Base-by-base conservation (phyloP, 2,888 invertebrate genomes). In the Cylindroiulus punctatus region DNA sequence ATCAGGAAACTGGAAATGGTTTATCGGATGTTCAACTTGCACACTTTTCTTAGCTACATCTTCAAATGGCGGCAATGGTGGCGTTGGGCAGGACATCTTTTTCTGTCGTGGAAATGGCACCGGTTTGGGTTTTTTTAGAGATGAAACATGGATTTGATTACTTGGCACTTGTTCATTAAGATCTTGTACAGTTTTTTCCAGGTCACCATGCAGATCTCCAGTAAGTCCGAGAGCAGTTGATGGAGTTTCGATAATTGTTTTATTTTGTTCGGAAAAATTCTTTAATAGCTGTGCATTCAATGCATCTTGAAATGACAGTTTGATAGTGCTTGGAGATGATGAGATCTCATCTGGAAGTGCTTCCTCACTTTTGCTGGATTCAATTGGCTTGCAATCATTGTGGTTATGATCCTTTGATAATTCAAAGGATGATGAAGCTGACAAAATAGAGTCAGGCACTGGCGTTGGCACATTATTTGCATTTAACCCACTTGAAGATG, bases 371-470 rank as follows among this genome's bases (percentile, higher is more conserved):
- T 65, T 4, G 22, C 14, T 47, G 14, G 14, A 17, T 47, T 47
- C 47, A 14, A n/a, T 57, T n/a, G 57, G 57, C 57, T 22, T 26
- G 65, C 65, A 65, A 26, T 65, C 65, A 65, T 65, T 65, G 65
- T 65, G 65, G 26, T 65, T 65, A 26, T 22, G 65, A 65, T 65
- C 65, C 65, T 65, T 65, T 65, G 65, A 65, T 26, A 65, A 65
- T 26, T 10, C 14, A 47, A 65, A 10, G 26, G 65, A 8, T 7
- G 26, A 12, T 65, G 65, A 26, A 65, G 65, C 12, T n/a, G 22
- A 12, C 22, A 65, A n/a, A 22, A 26, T n/a, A 0, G 12, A 65
- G 22, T 22, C 65, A 26, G 65, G n/a, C 5, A 8, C 26, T 10
- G 26, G 26, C 8, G 26, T 22, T 26, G 65, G 26, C 65, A 65